A percentile compares a stretch with the other conserved stretches of the same genome.
These are phyloP conservation scores for Metacarcinus magister DNA, from an alignment of 2,888 invertebrate genomes.

Conservation along the genomic window DNA sequence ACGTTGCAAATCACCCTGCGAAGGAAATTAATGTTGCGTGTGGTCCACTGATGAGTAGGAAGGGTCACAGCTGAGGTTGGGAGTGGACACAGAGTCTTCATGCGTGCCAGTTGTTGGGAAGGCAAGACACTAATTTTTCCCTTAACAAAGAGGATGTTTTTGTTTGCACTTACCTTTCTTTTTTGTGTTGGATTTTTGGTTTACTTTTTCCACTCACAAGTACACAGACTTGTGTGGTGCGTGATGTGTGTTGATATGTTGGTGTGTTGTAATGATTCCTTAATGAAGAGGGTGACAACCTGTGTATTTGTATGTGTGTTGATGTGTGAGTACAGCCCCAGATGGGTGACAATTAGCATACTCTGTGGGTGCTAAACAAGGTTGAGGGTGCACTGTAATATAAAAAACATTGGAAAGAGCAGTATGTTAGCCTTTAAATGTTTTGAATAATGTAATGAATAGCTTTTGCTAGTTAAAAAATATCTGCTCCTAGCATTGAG, in stretches of 20 bases:
- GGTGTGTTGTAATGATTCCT: not conserved
- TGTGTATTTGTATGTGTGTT: not conserved
- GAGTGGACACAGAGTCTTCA: not conserved
- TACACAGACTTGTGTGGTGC: not conserved
- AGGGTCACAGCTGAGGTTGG: not conserved
- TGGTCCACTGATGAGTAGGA: not conserved
- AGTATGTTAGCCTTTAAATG: not conserved
- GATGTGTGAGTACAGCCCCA: not conserved
- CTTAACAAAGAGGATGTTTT: not conserved
- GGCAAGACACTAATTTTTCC: not conserved
- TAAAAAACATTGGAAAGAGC: conserved; percentile 16
- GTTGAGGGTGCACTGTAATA: not conserved
- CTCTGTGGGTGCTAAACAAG: not conserved
- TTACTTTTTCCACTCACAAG: conserved; percentile 18
- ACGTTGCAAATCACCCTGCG: not conserved
- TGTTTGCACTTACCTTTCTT: conserved; percentile 6
- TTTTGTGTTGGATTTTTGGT: conserved; percentile 10
- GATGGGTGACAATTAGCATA: not conserved
- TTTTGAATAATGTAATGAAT: not conserved
- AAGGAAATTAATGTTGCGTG: not conserved
- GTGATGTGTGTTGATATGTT: not conserved
- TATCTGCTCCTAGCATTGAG: conserved; percentile 14
- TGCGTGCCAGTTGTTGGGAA: not conserved
- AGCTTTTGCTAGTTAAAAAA: not conserved
- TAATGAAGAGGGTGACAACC: not conserved